phyloP scores from a whole-genome alignment of 1,140 invertebrate species.

The Drosophila eugracilis region DNA sequence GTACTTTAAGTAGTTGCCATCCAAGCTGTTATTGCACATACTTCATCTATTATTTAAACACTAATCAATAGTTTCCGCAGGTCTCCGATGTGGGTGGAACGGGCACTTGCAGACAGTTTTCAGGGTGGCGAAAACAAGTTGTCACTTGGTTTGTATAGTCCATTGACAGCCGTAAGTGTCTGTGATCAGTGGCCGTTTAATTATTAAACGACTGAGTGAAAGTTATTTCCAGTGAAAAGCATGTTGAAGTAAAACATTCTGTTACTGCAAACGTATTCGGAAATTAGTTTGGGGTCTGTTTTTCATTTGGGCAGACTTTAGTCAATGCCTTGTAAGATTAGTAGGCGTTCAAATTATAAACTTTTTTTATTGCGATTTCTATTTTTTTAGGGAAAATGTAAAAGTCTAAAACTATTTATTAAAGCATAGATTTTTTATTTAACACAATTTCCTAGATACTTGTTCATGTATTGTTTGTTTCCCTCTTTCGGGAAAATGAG shows the following conservation, averaged over 20 bases:
- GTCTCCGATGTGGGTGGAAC: constrained; percentile 20
- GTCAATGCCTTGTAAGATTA: too few relatives aligned
- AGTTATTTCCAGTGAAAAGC: constrained; percentile 12
- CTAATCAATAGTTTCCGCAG: constrained; percentile 73
- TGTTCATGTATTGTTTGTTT: neutral
- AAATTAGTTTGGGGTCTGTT: too few relatives aligned
- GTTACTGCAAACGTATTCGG: too few relatives aligned
- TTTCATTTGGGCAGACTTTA: too few relatives aligned
- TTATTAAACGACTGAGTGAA: constrained; percentile 54
- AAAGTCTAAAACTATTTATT: too few relatives aligned
- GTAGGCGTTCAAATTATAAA: too few relatives aligned
- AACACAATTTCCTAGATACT: neutral
- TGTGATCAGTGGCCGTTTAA: constrained; percentile 38
- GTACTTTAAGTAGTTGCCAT: neutral
- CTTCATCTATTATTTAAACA: constrained; percentile 70
- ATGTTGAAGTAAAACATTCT: neutral
- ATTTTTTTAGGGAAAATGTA: too few relatives aligned
- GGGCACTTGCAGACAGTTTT: neutral
- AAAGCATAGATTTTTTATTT: too few relatives aligned
- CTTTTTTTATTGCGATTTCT: too few relatives aligned
- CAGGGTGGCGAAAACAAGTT: constrained; percentile 63
- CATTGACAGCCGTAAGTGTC: constrained; percentile 55
- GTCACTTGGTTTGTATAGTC: constrained; percentile 33
- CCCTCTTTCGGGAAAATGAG: constrained; percentile 19
- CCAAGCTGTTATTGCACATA: constrained; percentile 10